Base-by-base conservation (phyloP, 2,888 invertebrate species). In the Ophioninae sp. region DNA sequence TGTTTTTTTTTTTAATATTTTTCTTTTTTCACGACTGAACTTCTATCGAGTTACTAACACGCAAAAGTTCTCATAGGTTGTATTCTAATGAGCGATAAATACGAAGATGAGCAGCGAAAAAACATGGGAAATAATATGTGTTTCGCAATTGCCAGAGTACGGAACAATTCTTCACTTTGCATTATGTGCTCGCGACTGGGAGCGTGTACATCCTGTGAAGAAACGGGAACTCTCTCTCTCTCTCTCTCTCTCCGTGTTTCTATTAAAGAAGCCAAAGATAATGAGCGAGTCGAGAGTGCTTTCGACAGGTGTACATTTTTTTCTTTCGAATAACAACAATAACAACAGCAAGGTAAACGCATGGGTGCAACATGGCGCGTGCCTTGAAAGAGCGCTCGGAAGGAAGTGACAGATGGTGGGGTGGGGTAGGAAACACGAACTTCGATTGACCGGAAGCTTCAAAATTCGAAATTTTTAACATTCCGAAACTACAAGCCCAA, bases 361-460 rank as follows among this genome's bases (percentile, higher is more conserved):
- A 67, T 72, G 50, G 13, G 61, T 41, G 56, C 61, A 84, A 78
- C 75, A 78, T 84, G 87, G 86, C 89, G 87, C 89, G 89, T 88
- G 89, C 86, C 87, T 81, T 82, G 81, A 79, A 13, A 77, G 84
- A 78, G 65, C 73, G 65, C 73, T 70, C 30, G 61, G 74, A 83
- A 88, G 88, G 88, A 88, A 88, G 85, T 84, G 87, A 83, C 88
- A 88, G 89, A 87, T 88, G 89, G n/a, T n/a, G n/a, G n/a, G n/a
- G n/a, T n/a, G n/a, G n/a, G n/a, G n/a, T n/a, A n/a, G n/a, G n/a
- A n/a, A n/a, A n/a, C n/a, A n/a, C n/a, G n/a, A n/a, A n/a, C n/a
- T n/a, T n/a, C n/a, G n/a, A n/a, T n/a, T n/a, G n/a, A n/a, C n/a
- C n/a, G n/a, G n/a, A n/a, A n/a, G n/a, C n/a, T n/a, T n/a, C n/a